A percentile compares a stretch with the other conserved stretches of the same genome.
Conservation (phyloP, 2,797 vertebrate genomes). For the Cirrhinus mrigala region DNA sequence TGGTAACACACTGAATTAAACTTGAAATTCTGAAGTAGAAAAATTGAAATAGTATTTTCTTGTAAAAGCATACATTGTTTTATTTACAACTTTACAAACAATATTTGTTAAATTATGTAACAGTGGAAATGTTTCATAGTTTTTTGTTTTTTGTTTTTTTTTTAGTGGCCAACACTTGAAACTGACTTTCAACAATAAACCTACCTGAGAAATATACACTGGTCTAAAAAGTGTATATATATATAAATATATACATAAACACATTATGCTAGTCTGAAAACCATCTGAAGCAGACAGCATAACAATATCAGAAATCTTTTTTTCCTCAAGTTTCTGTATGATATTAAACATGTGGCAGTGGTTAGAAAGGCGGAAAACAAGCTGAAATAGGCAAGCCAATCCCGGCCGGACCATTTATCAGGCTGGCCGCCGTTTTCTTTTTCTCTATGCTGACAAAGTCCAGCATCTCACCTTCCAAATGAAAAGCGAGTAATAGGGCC, state of each 20-base stretch:
- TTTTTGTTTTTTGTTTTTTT: no score
- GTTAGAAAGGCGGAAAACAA: conserved; percentile 55
- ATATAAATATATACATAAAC: neutral
- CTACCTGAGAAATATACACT: neutral
- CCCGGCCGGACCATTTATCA: conserved; percentile 55
- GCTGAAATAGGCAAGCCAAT: conserved; percentile 54
- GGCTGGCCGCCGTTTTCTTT: conserved; percentile 43
- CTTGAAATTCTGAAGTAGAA: no score
- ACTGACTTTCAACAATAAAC: conserved; percentile 13
- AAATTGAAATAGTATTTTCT: neutral
- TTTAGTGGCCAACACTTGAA: neutral
- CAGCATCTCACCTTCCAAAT: conserved; percentile 59
- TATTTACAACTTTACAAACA: neutral
- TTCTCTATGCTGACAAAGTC: conserved; percentile 64
- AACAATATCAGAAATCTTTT: conserved; percentile 47
- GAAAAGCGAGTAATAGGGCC: conserved; percentile 50
- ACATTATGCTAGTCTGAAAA: conserved; percentile 20
- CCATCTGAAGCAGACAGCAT: conserved; percentile 32
- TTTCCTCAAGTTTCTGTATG: conserved; percentile 37
- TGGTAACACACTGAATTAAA: no score
- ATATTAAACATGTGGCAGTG: conserved; percentile 65
- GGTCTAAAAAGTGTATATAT: neutral
- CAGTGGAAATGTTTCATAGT: neutral
- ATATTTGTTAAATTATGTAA: neutral
- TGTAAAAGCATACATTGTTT: no score